Evolutionary conservation across 2,888 invertebrate genomes (phyloP), one percentile per base, ranked within the genome.

Genomic region (Diaphora mendica): DNA sequence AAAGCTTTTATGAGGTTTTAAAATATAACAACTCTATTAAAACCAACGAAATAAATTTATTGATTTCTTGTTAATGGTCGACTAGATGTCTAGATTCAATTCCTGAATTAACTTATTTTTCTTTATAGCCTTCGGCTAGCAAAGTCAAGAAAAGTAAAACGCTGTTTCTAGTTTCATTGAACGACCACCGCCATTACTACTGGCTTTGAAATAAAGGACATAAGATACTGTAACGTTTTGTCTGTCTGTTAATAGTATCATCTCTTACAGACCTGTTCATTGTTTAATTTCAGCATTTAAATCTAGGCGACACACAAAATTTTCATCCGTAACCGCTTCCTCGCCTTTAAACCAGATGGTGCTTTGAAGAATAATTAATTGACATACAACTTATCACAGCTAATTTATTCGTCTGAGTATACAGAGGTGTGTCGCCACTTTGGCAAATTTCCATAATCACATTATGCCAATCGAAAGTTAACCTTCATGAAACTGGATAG

Each of bases 301-400:
- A 77, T 85, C 83, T 73, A 68, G 68, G 35, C 70, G 72, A 77
- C 76, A 77, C 72, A 69, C 70, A 72, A 75, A 75, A 88, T 91
- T 91, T 89, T 91, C 90, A 76, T 77, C 79, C 75, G 88, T 80
- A 76, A 79, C 79, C 79, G 87, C 89, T 92, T 94, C 93, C 92
- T 92, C 86, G 86, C 87, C 80, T 78, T 85, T 74, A 77, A 89
- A 91, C 94, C 95, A 95, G 92, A 93, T 95, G 95, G 93, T 89
- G 91, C 95, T 95, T 95, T 95, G 95, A 95, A 95, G 95, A 95
- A 94, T 95, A 94, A 95, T 95, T 95, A 95, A 95, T 95, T 95
- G 95, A 93, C 95, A 92, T 91, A 94, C 93, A 91, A 95, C 95
- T 95, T 95, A 95, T 95, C 95, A 95, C 92, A 88, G 93, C 82